A percentile compares a stretch with the other conserved stretches of the same genome.
Conservation (phyloP, 2,888 invertebrate species). For the Iselma pallidipennis region DNA sequence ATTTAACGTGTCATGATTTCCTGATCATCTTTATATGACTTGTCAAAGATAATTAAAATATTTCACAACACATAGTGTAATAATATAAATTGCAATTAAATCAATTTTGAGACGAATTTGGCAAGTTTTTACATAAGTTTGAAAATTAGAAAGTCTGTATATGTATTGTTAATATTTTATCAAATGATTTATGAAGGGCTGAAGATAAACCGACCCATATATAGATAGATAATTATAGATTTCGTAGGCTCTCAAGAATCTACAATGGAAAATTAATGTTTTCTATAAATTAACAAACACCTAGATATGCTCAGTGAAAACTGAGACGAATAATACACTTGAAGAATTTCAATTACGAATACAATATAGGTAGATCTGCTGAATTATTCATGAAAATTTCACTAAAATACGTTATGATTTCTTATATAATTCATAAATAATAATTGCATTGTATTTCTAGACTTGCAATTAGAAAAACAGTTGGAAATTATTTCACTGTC, state of each 20-base stretch:
- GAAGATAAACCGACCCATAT: no score
- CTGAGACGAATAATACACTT: no score
- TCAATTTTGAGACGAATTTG: background rate
- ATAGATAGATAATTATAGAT: no score
- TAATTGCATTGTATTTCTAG: background rate
- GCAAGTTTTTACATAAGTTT: background rate
- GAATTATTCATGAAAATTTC: conserved; percentile 7
- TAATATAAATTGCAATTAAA: background rate
- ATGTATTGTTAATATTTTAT: background rate
- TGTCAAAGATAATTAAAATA: no score
- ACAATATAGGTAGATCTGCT: background rate
- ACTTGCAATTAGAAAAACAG: background rate
- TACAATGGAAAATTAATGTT: no score
- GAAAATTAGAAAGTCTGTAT: background rate
- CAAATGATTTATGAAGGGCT: no score
- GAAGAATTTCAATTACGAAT: background rate
- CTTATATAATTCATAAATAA: conserved; percentile 1
- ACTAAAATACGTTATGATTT: conserved; percentile 3
- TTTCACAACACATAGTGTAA: no score
- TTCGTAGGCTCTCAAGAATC: no score
- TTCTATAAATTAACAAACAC: no score
- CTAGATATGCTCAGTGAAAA: no score
- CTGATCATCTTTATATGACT: background rate
- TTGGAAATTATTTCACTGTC: background rate
- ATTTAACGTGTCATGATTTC: background rate